Evolutionary conservation across 2,888 invertebrate species (phyloP).

Genomic region (Ophioninae sp.): DNA sequence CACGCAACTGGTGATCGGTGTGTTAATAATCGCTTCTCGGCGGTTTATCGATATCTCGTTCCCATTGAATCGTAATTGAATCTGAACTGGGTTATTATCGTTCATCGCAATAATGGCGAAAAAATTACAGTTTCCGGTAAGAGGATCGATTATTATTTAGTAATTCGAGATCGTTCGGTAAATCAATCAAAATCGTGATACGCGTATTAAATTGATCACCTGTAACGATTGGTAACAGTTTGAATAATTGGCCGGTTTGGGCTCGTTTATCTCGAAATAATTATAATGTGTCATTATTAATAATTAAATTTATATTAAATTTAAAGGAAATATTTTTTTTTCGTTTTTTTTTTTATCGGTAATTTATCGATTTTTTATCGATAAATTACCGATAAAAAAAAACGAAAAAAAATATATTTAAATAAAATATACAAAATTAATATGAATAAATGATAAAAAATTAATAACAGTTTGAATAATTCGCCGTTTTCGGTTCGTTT

Average conservation of each 20-base stretch:
- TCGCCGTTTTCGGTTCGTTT: not conserved
- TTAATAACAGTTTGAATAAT: not conserved
- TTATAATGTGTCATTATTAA: no score
- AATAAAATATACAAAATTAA: no score
- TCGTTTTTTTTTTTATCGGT: not conserved
- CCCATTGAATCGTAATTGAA: not conserved
- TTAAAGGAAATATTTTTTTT: not conserved
- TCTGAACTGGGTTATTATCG: not conserved
- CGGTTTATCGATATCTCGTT: not conserved
- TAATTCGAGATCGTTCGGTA: not conserved
- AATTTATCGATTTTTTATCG: no score
- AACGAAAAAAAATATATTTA: no score
- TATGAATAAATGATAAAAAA: not conserved
- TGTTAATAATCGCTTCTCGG: not conserved
- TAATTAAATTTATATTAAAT: not conserved
- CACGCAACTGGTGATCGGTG: not conserved
- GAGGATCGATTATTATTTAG: not conserved
- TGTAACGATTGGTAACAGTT: not conserved
- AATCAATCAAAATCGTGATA: not conserved
- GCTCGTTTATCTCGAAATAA: not conserved
- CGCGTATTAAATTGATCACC: not conserved
- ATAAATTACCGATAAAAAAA: no score
- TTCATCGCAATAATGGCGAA: not conserved
- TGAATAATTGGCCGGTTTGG: not conserved
- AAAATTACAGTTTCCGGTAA: not conserved